Conservation (phyloP, 2,113 vertebrate genomes). For the Lamprologus sp. region DNA sequence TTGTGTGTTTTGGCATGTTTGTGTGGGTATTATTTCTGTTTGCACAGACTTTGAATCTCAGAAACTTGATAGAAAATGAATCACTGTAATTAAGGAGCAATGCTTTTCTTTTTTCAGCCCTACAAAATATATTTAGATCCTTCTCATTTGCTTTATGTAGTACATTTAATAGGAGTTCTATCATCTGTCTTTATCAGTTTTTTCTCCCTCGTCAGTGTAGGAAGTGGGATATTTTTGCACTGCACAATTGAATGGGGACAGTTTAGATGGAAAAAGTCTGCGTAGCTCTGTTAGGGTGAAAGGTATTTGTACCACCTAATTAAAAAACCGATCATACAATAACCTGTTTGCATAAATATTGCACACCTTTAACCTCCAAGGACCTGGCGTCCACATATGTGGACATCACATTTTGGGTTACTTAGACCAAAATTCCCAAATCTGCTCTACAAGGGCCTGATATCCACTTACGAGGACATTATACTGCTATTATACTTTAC, state of each 20-base stretch:
- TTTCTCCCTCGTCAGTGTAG: not conserved
- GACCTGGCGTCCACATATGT: not conserved
- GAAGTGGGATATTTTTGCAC: not conserved
- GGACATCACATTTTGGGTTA: not conserved
- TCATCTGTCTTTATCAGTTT: not conserved
- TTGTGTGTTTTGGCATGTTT: not conserved
- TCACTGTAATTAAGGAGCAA: not conserved
- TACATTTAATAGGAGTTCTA: not conserved
- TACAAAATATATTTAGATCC: not conserved
- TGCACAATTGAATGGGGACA: not conserved
- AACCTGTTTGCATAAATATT: not conserved
- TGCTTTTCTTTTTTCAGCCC: not conserved
- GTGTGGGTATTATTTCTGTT: not conserved
- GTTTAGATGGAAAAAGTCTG: not conserved
- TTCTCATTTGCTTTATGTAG: not conserved
- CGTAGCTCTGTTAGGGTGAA: not conserved
- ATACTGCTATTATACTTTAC: not conserved
- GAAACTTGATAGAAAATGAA: not conserved
- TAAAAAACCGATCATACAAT: not conserved
- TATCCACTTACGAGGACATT: not conserved
- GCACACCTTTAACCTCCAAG: not conserved
- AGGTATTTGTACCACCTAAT: fast-evolving
- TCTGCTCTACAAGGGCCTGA: not conserved
- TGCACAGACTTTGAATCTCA: not conserved
- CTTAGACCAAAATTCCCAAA: not conserved